Percentiles rank a stretch among this genome's conserved stretches.
Evolutionary conservation across 1,140 invertebrate genomes (phyloP).

Genomic region (Drosophila saltans): DNA sequence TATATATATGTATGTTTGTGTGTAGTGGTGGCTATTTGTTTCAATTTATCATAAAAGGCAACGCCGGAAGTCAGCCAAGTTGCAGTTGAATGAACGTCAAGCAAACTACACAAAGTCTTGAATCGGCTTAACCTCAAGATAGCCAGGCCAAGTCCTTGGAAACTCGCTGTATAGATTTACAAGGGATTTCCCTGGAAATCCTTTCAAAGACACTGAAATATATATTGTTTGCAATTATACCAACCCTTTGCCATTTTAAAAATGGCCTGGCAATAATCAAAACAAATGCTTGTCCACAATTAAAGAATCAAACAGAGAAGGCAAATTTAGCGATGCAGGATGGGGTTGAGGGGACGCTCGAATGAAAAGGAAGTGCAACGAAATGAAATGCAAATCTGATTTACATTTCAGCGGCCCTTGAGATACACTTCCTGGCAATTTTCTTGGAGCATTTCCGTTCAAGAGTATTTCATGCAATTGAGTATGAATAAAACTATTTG

Average conservation of each 20-base stretch:
- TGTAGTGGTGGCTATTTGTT: conserved; percentile 72
- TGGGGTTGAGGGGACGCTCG: neutral
- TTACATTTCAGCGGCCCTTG: conserved; percentile 29
- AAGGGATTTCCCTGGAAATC: conserved; percentile 49
- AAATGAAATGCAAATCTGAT: conserved; percentile 54
- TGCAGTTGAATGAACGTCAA: conserved; percentile 78
- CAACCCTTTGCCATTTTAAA: conserved; percentile 33
- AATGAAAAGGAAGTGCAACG: conserved; percentile 26
- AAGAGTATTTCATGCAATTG: conserved; percentile 70
- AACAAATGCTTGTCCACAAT: conserved; percentile 58
- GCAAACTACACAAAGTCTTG: conserved; percentile 49
- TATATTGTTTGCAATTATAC: conserved; percentile 71
- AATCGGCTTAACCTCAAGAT: conserved; percentile 67
- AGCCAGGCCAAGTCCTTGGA: conserved; percentile 56
- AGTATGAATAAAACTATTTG: conserved; percentile 80
- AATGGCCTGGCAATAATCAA: conserved; percentile 61
- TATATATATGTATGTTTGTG: conserved; percentile 4
- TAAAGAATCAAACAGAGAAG: conserved; percentile 35
- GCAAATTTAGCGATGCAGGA: neutral
- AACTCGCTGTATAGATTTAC: conserved; percentile 56
- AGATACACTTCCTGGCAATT: conserved; percentile 34
- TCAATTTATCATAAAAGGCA: conserved; percentile 81
- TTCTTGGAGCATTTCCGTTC: conserved; percentile 38
- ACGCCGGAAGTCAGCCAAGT: conserved; percentile 76
- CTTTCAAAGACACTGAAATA: conserved; percentile 45